Conservation (phyloP, 2,797 vertebrate genomes). For the Rhadinocentrus ornatus region DNA sequence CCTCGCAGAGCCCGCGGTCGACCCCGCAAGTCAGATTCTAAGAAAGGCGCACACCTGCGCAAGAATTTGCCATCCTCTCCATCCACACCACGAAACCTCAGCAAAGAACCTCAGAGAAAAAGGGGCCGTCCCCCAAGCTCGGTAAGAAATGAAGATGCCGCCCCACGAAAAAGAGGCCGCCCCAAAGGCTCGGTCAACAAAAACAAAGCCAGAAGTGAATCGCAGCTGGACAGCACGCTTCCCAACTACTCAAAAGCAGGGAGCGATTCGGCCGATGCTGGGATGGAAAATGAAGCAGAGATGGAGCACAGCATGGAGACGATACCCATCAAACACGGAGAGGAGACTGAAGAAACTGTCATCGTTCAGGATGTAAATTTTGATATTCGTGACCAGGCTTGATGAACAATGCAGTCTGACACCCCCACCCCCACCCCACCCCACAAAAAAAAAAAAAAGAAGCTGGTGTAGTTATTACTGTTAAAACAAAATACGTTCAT, state of each 20-base stretch:
- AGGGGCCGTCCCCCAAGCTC: constrained; percentile 59
- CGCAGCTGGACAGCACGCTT: background rate
- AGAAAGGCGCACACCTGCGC: constrained; percentile 73
- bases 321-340: background rate
- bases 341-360: constrained; percentile 18
- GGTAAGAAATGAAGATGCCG: constrained; percentile 14
- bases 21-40: constrained; percentile 76
- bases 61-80: constrained; percentile 16
- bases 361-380: constrained; percentile 27
- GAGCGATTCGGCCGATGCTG: background rate
- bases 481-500: constrained; percentile 52
- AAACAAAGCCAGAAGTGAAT: constrained; percentile 37
- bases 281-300: constrained; percentile 10
- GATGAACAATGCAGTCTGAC: constrained; percentile 39
- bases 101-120: constrained; percentile 52
- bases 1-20: constrained; percentile 76
- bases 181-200: constrained; percentile 71
- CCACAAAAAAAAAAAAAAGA: constrained; percentile 24
- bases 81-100: background rate
- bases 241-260: constrained; percentile 48
- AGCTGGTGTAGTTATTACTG: constrained; percentile 49
- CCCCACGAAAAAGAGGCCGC: constrained; percentile 73
- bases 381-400: constrained; percentile 47
- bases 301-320: background rate
- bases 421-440: constrained; percentile 15